Conservation (phyloP, 2,113 vertebrate species). For the Emydocephalus ijimae region DNA sequence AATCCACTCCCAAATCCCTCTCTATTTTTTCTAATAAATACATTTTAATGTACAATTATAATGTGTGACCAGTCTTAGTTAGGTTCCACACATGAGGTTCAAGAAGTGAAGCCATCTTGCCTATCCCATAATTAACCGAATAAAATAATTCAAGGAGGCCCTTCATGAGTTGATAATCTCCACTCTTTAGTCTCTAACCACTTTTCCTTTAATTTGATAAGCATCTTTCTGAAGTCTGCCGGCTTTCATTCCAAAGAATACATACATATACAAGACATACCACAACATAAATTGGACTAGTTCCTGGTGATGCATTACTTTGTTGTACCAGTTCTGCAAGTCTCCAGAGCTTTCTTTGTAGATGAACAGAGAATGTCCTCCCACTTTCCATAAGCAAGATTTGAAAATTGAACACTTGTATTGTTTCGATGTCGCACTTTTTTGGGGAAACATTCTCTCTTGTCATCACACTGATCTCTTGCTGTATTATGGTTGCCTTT, state of each 20-base stretch:
- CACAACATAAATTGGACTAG: background rate
- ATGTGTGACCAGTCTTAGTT: background rate
- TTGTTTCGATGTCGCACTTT: slow-evolving; percentile 49
- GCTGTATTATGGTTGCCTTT: slow-evolving; percentile 45
- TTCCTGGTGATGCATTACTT: background rate
- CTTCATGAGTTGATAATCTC: background rate
- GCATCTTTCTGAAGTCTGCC: background rate
- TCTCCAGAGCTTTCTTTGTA: background rate
- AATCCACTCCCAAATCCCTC: background rate
- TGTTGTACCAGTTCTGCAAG: background rate
- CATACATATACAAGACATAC: background rate
- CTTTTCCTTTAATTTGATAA: background rate
- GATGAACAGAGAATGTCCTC: slow-evolving; percentile 38
- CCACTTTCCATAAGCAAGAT: slow-evolving; percentile 41
- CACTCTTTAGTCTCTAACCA: background rate
- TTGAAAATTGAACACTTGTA: slow-evolving; percentile 52
- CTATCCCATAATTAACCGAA: background rate
- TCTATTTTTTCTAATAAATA: background rate
- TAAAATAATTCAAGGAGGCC: background rate
- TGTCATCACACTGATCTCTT: slow-evolving; percentile 45
- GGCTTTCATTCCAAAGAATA: background rate
- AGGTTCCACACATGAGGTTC: background rate
- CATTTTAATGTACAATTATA: background rate
- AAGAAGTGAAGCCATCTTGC: background rate
- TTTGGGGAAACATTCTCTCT: slow-evolving; percentile 43